Evolutionary conservation across 2,113 vertebrate species (phyloP).

Genomic region (Eclectus roratus): DNA sequence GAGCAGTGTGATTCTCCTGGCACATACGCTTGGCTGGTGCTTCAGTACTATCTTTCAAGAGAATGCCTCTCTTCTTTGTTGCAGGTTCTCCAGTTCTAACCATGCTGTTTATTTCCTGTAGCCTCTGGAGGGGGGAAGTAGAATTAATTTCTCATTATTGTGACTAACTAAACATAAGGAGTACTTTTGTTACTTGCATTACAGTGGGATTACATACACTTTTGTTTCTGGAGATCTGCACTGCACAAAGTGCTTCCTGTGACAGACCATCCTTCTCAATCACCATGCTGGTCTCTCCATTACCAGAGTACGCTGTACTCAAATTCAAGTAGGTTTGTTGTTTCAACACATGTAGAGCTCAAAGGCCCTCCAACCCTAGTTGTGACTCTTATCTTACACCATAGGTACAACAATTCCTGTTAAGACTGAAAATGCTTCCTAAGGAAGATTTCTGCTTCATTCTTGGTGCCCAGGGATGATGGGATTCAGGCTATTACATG

Average conservation of each 20-base stretch:
- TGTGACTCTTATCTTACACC: no score
- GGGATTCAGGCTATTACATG: no score
- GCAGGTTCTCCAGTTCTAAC: slow-evolving; percentile 90
- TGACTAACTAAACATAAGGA: background rate
- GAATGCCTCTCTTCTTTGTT: slow-evolving; percentile 88
- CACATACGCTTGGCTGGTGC: slow-evolving; percentile 90
- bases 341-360: no score
- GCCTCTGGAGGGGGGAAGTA: slow-evolving; percentile 65
- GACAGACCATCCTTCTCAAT: no score
- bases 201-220: rapidly evolving
- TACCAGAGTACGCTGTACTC: no score
- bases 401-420: no score
- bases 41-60: slow-evolving; percentile 84
- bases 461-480: no score
- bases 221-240: background rate
- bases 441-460: no score
- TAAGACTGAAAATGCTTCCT: no score
- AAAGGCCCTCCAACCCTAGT: no score
- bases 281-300: background rate
- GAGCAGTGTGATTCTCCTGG: slow-evolving; percentile 86
- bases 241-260: no score
- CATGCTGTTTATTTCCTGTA: slow-evolving; percentile 95
- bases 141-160: background rate
- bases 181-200: background rate
- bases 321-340: background rate